Base-by-base conservation (phyloP, 2,113 vertebrate genomes). In the Neofelis nebulosa region DNA sequence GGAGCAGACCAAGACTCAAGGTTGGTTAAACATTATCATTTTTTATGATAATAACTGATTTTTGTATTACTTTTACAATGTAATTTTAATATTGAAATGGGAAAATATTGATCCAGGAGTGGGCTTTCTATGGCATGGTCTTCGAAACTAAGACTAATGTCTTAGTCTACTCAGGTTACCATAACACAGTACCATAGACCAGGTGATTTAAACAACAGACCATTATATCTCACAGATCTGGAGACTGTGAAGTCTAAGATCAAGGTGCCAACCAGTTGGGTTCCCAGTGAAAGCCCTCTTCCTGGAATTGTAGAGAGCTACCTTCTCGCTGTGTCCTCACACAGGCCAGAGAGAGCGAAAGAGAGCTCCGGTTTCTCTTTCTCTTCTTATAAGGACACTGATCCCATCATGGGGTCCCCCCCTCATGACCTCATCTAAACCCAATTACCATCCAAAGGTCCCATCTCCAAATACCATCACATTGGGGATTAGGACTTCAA, bases 61-160 rank as follows among this genome's bases (percentile, higher is more conserved):
- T 71, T 57, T n/a, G 27, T 81, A 31, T 78, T 94, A 74, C 19
- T 90, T 50, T 65, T 52, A 27, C n/a, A 82, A 90, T 55, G 74
- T 89, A 48, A 36, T 19, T 85, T 96, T 95, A 94, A 95, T 92
- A 80, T 57, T 73, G 93, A 97, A 71, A 21, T 73, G 6, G 23
- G 36, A 7, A 38, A 31, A 57, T 41, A 25, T 38, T 33, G 61
- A 66, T 89, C 57, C 29, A 52, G 13, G 6, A 73, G 16, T n/a
- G 7, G 45, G 18, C 61, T 96, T 95, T 89, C 29, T 84, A 25
- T 27, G 38, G 10, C 36, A 2, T 25, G 84, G 63, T 78, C 83
- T 33, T 89, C 81, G 38, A 80, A 74, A 48, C 94, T 50, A 78
- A 78, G 88, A 89, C 13, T 21, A 19, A 45, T 84, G 27, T 41